Evolutionary conservation across 2,888 invertebrate species (phyloP), one percentile per base, ranked within the genome.

Genomic region (Drosophila anomelani): DNA sequence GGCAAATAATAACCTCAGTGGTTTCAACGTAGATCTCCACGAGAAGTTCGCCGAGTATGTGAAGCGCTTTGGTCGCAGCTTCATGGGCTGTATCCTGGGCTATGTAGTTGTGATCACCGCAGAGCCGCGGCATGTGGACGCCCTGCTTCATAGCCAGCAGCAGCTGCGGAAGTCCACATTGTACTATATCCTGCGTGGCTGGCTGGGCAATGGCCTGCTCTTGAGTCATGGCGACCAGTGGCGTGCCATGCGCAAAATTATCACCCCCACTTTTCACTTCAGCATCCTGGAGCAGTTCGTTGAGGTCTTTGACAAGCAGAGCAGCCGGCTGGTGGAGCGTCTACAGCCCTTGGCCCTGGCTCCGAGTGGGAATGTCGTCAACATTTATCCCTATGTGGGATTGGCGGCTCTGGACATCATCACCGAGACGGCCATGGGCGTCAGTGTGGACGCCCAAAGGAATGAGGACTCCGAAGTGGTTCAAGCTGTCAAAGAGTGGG

Each of bases 211-310:
- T 20, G 92, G 92, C 0, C 63, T 92, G 4, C 75, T 92, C 8
- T 56, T 92, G 4, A 92, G 91, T 39, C 74, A 70, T 4, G 92
- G 91, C 13, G 60, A 80, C 3, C 94, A 93, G 91, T 97, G 96
- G 96, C 94, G 93, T 78, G 92, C 91, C 0, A 94, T 95, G 75
- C 93, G 96, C 26, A 96, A 95, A 90, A 94, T 96, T 23, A 92
- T 96, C 58, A 96, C 96, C 0, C 96, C 96, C 1, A 95, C 96
- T 0, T 97, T 97, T 91, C 97, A 97, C 91, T 96, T 96, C 90
- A 95, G 95, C 86, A 96, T 96, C 59, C 92, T 97, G 39, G 95
- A 95, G 85, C 94, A 95, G 80, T 96, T 96, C 89, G 91, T 96
- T 8, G 94, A 94, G 9, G 94, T 95, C 0, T 96, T 96, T 87